Percentiles rank a stretch among this genome's conserved stretches.
phyloP scores from a whole-genome alignment of 1,140 invertebrate genomes.

The Aradophagus sp. region DNA sequence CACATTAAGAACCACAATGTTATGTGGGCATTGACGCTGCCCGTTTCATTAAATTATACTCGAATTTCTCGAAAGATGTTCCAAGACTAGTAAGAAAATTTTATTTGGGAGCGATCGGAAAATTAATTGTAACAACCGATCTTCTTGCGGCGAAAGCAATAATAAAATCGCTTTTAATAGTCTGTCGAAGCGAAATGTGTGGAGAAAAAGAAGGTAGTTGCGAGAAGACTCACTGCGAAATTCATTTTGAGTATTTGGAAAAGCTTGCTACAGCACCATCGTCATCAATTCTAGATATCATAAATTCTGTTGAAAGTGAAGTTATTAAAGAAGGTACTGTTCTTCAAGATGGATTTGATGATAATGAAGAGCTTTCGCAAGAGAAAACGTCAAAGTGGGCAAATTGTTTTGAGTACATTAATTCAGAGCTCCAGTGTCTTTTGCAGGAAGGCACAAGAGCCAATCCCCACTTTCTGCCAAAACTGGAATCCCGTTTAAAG shows the following conservation, averaged over 20 bases:
- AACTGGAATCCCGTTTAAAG: slow-evolving; percentile 2
- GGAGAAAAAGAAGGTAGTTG: too few species aligned
- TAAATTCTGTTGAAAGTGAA: too few species aligned
- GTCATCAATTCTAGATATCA: too few species aligned
- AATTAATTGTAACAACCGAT: slow-evolving; percentile 8
- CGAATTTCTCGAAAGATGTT: slow-evolving; percentile 12
- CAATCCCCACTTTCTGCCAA: slow-evolving; percentile 12
- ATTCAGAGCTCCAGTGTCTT: not conserved
- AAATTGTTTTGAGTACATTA: not conserved
- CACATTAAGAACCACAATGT: slow-evolving; percentile 4
- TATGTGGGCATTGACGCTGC: slow-evolving; percentile 28
- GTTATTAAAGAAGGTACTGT: too few species aligned
- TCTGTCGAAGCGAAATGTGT: slow-evolving; percentile 17
- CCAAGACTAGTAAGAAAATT: slow-evolving; percentile 6
- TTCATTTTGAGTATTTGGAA: too few species aligned
- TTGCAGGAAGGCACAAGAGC: not conserved
- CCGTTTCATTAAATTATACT: slow-evolving; percentile 22
- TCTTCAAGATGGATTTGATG: too few species aligned
- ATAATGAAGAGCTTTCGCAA: too few species aligned
- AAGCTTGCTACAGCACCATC: too few species aligned
- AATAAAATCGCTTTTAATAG: slow-evolving; percentile 4
- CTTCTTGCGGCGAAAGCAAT: not conserved
- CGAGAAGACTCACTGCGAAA: too few species aligned
- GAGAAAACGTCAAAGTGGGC: too few species aligned
- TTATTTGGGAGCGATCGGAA: slow-evolving; percentile 26